Conservation (phyloP, 2,888 invertebrate genomes). For the Aphrophora alni region DNA sequence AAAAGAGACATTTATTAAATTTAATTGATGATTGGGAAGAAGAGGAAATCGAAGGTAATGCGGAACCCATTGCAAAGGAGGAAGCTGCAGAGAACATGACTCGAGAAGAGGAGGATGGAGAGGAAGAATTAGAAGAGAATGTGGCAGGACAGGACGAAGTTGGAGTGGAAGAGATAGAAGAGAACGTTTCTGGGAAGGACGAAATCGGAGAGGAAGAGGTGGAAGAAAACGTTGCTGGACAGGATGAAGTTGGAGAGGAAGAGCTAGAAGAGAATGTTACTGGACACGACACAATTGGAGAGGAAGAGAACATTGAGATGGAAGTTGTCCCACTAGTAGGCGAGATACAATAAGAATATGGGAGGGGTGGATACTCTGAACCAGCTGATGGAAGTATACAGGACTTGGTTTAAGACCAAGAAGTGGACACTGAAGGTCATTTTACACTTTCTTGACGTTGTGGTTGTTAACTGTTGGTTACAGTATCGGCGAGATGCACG, state of each 20-base stretch:
- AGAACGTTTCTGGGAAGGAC: too few relatives aligned
- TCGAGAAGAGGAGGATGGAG: too few relatives aligned
- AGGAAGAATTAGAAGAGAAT: neutral
- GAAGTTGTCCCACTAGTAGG: too few relatives aligned
- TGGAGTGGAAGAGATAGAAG: neutral
- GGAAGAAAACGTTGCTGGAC: too few relatives aligned
- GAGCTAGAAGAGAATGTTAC: too few relatives aligned
- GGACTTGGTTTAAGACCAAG: conserved; percentile 24
- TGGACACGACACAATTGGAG: too few relatives aligned
- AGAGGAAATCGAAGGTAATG: neutral
- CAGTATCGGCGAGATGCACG: conserved; percentile 12
- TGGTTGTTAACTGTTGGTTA: conserved; percentile 19
- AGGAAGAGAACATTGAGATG: too few relatives aligned
- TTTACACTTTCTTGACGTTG: conserved; percentile 15
- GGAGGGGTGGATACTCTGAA: conserved; percentile 24
- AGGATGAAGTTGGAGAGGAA: too few relatives aligned
- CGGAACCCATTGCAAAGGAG: neutral
- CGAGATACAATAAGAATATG: conserved; percentile 16
- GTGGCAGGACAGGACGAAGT: neutral
- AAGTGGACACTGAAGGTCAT: conserved; percentile 27
- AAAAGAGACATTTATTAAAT: neutral
- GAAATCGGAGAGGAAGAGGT: too few relatives aligned
- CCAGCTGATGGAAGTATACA: conserved; percentile 16
- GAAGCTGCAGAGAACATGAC: neutral
- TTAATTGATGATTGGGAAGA: neutral